Evolutionary conservation across 2,797 vertebrate genomes (phyloP).

Genomic region (Delichon dasypus): DNA sequence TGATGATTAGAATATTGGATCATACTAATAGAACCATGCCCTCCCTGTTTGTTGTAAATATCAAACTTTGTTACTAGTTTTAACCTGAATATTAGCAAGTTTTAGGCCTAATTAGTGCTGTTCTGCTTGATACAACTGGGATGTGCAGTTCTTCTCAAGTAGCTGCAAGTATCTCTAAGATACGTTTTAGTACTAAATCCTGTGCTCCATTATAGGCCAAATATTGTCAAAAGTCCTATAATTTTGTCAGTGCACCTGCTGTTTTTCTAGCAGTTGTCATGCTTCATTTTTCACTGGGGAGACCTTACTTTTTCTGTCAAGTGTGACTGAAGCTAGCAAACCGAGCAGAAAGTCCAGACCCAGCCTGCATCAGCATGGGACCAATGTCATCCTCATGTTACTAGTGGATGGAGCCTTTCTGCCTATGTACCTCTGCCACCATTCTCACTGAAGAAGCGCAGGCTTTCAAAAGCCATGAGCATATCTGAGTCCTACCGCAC

Average conservation of each 20-base stretch:
- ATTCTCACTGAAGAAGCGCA: neutral
- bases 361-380: neutral
- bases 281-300: neutral
- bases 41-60: neutral
- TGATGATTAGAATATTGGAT: neutral
- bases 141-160: neutral
- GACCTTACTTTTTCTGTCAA: neutral
- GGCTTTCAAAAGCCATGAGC: neutral
- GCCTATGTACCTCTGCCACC: rapidly evolving
- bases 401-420: neutral
- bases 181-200: neutral
- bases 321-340: neutral
- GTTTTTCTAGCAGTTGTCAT: neutral
- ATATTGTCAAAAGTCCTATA: neutral
- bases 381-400: rapidly evolving
- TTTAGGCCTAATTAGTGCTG: neutral
- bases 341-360: neutral
- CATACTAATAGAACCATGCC: neutral
- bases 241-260: neutral
- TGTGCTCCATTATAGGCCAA: rapidly evolving
- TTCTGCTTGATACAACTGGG: neutral
- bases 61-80: neutral
- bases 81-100: neutral
- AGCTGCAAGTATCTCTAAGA: neutral
- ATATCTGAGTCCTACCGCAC: neutral